phyloP scores from a whole-genome alignment of 2,797 vertebrate species.

The Eospalax fontanierii region DNA sequence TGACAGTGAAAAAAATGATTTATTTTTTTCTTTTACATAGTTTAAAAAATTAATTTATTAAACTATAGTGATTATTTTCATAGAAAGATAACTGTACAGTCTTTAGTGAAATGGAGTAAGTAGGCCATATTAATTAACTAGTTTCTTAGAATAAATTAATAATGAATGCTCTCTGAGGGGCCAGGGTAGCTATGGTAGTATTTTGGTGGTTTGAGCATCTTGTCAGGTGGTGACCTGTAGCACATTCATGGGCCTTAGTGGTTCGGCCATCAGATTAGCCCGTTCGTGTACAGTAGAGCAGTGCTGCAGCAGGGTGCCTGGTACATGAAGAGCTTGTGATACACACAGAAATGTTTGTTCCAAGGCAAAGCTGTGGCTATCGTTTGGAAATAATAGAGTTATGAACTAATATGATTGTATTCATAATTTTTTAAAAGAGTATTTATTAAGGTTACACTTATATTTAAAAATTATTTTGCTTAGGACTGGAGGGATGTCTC shows the following conservation, averaged over 20 bases:
- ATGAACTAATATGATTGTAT: background rate
- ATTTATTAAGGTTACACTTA: constrained; percentile 39
- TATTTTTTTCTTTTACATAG: constrained; percentile 39
- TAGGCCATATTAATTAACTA: constrained; percentile 32
- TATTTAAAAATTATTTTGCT: constrained; percentile 61
- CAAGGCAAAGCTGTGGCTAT: background rate
- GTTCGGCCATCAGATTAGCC: background rate
- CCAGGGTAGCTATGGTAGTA: background rate
- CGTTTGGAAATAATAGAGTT: constrained; percentile 30
- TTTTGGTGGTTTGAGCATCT: background rate
- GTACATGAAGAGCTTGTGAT: background rate
- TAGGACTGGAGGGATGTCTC: too few relatives aligned
- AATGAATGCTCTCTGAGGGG: background rate
- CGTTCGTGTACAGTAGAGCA: background rate
- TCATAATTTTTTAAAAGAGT: constrained; percentile 23
- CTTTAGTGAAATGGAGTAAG: background rate
- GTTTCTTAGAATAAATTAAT: constrained; percentile 55
- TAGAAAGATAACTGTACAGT: constrained; percentile 25
- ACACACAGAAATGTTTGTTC: background rate
- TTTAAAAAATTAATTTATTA: constrained; percentile 39
- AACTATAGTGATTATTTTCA: constrained; percentile 50
- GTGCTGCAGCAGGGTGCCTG: background rate
- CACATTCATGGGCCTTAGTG: background rate
- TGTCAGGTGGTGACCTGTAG: constrained; percentile 14
- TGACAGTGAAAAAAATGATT: background rate